Evolutionary conservation across 2,113 vertebrate species (phyloP).

Genomic region (Cervus canadensis): DNA sequence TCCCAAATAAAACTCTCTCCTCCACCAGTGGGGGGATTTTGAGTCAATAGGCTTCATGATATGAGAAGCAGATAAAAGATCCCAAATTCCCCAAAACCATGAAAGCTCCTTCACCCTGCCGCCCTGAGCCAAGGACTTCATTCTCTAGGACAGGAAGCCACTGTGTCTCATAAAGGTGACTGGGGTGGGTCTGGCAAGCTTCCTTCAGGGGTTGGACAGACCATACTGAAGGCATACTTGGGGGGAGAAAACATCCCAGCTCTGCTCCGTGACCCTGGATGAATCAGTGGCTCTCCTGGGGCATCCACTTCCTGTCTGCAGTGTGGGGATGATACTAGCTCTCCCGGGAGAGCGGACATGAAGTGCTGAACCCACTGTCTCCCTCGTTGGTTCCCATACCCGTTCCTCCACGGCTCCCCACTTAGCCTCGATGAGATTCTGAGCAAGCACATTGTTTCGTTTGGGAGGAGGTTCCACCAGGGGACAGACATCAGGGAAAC

Average conservation of each 20-base stretch:
- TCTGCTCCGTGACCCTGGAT: neutral
- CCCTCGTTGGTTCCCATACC: fast-evolving
- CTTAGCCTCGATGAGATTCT: neutral
- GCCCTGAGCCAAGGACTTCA: no score
- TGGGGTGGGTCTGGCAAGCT: neutral
- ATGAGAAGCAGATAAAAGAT: neutral
- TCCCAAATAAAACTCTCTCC: neutral
- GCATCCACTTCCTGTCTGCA: fast-evolving
- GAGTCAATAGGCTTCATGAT: neutral
- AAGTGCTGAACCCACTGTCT: fast-evolving
- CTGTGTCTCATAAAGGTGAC: fast-evolving
- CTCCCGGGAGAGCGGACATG: fast-evolving
- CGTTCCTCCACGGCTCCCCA: neutral
- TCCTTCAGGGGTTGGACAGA: neutral
- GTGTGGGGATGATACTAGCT: fast-evolving
- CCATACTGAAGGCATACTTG: neutral
- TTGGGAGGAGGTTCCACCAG: neutral
- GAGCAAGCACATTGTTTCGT: neutral
- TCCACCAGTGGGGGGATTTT: neutral
- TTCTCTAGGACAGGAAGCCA: neutral
- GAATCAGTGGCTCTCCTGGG: neutral
- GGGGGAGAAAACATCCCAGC: no score
- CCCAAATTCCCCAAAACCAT: neutral
- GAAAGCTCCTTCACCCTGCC: neutral
- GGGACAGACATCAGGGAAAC: neutral